phyloP scores from a whole-genome alignment of 2,888 invertebrate genomes.

The Latheticus oryzae region DNA sequence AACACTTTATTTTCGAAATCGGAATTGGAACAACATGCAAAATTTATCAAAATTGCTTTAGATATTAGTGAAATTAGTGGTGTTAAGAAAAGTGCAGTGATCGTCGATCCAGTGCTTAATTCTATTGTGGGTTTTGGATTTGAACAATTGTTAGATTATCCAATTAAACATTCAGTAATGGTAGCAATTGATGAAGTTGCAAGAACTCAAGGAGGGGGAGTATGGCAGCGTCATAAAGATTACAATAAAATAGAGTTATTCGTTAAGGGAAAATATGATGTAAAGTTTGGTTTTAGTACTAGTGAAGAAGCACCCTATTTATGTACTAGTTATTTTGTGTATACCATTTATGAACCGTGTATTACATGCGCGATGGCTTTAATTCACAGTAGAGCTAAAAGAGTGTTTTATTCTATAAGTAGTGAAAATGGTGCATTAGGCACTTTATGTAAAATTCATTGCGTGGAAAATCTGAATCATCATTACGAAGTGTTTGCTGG shows the following conservation, averaged over 20 bases:
- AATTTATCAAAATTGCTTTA: slow-evolving; percentile 72
- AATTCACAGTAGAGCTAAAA: slow-evolving; percentile 86
- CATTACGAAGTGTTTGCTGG: slow-evolving; percentile 88
- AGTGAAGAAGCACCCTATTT: slow-evolving; percentile 76
- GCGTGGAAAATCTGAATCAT: slow-evolving; percentile 86
- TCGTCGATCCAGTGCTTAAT: slow-evolving; percentile 78
- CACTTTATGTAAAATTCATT: slow-evolving; percentile 80
- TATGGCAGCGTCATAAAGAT: slow-evolving; percentile 67
- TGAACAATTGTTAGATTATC: slow-evolving; percentile 72
- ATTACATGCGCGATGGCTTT: slow-evolving; percentile 96
- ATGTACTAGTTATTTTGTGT: slow-evolving; percentile 89
- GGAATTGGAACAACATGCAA: slow-evolving; percentile 70
- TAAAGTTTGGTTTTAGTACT: slow-evolving; percentile 65
- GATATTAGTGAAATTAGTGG: slow-evolving; percentile 65
- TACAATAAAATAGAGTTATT: slow-evolving; percentile 47
- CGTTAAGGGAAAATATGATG: slow-evolving; percentile 62
- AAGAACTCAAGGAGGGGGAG: slow-evolving; percentile 82
- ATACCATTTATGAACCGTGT: slow-evolving; percentile 88
- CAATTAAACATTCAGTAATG: slow-evolving; percentile 87
- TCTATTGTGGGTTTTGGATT: slow-evolving; percentile 77
- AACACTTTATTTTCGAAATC: slow-evolving; percentile 71
- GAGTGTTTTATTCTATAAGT: slow-evolving; percentile 81
- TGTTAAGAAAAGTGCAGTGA: slow-evolving; percentile 69
- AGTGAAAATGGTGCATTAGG: slow-evolving; percentile 76
- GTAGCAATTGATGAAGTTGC: slow-evolving; percentile 88